Evolutionary conservation across 2,888 invertebrate genomes (phyloP), one percentile per base, ranked within the genome.

Genomic region (Noctuana brunneofusca): DNA sequence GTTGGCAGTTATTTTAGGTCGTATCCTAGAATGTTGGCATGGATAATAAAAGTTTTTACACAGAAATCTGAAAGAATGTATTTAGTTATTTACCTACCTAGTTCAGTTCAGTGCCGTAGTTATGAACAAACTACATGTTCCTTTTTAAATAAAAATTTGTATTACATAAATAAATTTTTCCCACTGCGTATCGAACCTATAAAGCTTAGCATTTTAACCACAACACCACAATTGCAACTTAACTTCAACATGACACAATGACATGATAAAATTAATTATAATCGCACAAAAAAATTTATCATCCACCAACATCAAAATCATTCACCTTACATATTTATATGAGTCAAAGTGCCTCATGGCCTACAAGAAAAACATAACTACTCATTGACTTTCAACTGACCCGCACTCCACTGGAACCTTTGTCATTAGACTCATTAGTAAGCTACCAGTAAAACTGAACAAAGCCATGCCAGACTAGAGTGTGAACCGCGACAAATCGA

Each of bases 401-500:
- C 43, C 27, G 27, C 16, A 30, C 30, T 6, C 30, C 9, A 27
- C 14, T 14, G 27, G 50, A 16, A 50, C 50, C 50, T 50, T 50
- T 50, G 27, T 24, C 11, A 30, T 50, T 16, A 22, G 24, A 30
- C 14, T 24, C 11, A 30, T 50, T 16, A 22, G 24, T 11, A 4
- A 22, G n/a, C n/a, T 49, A 22, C 49, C 24, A 27, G 24, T 24
- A 14, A 27, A 1, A 9, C 8, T n/a, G 14, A 22, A 16, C 4
- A n/a, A 24, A 22, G n/a, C n/a, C 49, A 24, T 1, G 22, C 14
- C 49, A 16, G 4, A 50, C 24, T 56, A 14, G 4, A 18, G 18
- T 43, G 18, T 58, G 69, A 75, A 60, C 74, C 76, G 70, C 65
- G 69, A 52, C 75, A 65, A 80, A 85, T 84, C 78, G 74, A 84